Conservation (phyloP, 2,888 invertebrate genomes). For the Rutpela maculata region DNA sequence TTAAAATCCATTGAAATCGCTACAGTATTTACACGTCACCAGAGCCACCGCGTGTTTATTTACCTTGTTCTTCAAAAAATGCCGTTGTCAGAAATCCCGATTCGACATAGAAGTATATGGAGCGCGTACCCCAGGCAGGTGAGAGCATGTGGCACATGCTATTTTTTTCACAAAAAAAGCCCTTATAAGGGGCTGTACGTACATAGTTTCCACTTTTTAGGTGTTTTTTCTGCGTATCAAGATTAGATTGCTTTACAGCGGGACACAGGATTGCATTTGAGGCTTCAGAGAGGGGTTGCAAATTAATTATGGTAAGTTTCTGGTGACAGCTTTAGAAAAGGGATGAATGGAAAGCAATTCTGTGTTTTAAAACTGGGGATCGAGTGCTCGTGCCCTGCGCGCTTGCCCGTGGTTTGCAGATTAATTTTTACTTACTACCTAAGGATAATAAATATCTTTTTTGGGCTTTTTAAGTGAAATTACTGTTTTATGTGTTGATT, state of each 20-base stretch:
- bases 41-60: neutral
- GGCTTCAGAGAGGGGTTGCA: neutral
- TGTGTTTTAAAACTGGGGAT: conserved; percentile 23
- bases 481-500: conserved; percentile 9
- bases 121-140: conserved; percentile 49
- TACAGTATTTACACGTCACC: neutral
- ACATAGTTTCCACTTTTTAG: conserved; percentile 38
- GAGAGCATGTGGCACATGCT: conserved; percentile 54
- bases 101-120: conserved; percentile 9
- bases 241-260: conserved; percentile 20
- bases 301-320: conserved; percentile 22
- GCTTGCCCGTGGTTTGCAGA: conserved; percentile 11
- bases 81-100: conserved; percentile 17
- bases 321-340: conserved; percentile 32
- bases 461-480: conserved; percentile 19
- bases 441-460: conserved; percentile 29
- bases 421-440: conserved; percentile 31
- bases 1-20: conserved; percentile 17
- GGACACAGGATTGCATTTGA: neutral
- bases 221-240: conserved; percentile 23
- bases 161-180: conserved; percentile 43
- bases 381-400: conserved; percentile 33
- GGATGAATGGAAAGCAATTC: conserved; percentile 30
- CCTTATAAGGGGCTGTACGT: conserved; percentile 20
- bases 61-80: conserved; percentile 31